Evolutionary conservation across 2,797 vertebrate species (phyloP), one percentile per base, ranked within the genome.

Genomic region (Alcedo atthis): DNA sequence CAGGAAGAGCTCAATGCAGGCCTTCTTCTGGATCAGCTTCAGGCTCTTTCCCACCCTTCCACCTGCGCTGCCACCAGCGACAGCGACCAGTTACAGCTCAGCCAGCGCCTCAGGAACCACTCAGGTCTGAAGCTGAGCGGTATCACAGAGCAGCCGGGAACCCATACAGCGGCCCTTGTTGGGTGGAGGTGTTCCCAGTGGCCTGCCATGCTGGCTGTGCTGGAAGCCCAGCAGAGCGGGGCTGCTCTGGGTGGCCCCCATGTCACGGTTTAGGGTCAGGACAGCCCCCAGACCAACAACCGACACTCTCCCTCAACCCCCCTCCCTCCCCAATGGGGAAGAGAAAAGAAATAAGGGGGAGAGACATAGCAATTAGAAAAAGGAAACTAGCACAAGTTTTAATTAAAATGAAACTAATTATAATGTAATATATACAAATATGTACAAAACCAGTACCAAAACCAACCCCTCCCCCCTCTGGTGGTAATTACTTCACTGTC

Each of bases 21-120:
- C 92, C 88, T 61, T 80, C 90, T 93, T 95, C 95, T 95, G 94
- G 93, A 96, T 86, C 78, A 15, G 88, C 86, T 87, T 91, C 91
- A 93, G 77, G 82, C 91, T 95, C 68, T 87, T 89, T 92, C 85
- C 87, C 78, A 77, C 75, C 92, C 95, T 84, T 95, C 93, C 95
- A 93, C 88, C 92, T 62, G 78, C 91, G 55, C 81, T 9, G 7
- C 92, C 22, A n/a, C 30, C 85, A 91, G 92, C 82, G 74, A 15
- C 92, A 62, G 67, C 0, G 4, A 40, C 2, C 35, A 90, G 91
- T 40, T 40, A 4, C 61, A 48, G 90, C 88, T 30, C 3, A 61
- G 37, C 16, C 43, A 2, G 66, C 4, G 66, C 59, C 3, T 2
- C 5, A 2, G 63, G 68, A 25, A 49, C 12, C 4, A 1, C 5